Percentiles rank a stretch among this genome's conserved stretches.
These are phyloP conservation scores for Hypomesus transpacificus DNA, from an alignment of 2,113 vertebrate genomes.

Conservation along the genomic window DNA sequence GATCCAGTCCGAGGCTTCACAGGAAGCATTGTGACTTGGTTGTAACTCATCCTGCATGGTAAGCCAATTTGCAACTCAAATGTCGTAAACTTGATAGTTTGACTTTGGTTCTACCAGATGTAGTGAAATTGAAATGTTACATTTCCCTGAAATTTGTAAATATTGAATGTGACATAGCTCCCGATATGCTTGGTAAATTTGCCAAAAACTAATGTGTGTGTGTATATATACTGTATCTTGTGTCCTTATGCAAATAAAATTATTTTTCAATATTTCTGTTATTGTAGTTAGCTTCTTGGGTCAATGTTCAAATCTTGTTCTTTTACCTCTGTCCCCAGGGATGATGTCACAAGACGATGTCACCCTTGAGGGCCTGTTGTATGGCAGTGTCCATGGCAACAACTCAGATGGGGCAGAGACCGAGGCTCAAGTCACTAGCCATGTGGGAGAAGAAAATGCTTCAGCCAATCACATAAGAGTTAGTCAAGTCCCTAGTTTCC, in stretches of 20 bases:
- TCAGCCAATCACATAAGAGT: conserved; percentile 30
- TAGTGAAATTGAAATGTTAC: too few relatives aligned
- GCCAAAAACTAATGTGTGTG: too few relatives aligned
- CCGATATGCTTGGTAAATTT: too few relatives aligned
- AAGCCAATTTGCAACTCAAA: neutral
- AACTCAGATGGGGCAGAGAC: conserved; percentile 31
- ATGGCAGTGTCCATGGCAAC: conserved; percentile 52
- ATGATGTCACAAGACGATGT: conserved; percentile 47
- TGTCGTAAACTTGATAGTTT: neutral
- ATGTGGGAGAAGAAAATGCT: neutral
- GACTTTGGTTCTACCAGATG: too few relatives aligned
- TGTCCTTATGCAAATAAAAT: too few relatives aligned
- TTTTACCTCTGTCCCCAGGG: conserved; percentile 29
- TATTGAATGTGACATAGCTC: too few relatives aligned
- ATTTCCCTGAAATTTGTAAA: too few relatives aligned
- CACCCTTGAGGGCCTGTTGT: conserved; percentile 60
- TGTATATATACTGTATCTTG: too few relatives aligned
- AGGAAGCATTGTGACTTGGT: neutral
- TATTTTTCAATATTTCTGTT: neutral
- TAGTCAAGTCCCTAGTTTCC: neutral
- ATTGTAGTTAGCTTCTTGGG: neutral
- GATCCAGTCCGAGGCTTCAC: neutral
- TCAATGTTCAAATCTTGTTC: conserved; percentile 12
- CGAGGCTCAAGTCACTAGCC: neutral
- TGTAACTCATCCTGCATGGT: neutral